These are phyloP conservation scores for Prietella phreatophila DNA, from an alignment of 2,113 vertebrate species.

Conservation along the genomic window DNA sequence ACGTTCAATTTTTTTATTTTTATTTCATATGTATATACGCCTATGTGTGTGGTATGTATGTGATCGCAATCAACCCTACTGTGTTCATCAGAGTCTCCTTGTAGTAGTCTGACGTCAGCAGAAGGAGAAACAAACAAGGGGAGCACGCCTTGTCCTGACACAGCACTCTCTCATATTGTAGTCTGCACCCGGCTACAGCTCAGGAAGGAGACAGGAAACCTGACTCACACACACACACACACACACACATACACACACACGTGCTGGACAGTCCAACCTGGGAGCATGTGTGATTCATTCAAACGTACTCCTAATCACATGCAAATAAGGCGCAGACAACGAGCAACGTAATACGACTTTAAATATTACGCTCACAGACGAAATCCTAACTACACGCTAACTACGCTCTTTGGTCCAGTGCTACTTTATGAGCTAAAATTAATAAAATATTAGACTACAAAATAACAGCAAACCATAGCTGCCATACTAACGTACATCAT, in stretches of 20 bases:
- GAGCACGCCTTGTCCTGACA: slow-evolving; percentile 54
- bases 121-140: slow-evolving; percentile 64
- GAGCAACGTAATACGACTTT: not conserved
- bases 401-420: not conserved
- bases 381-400: no score
- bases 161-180: slow-evolving; percentile 78
- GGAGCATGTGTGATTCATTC: slow-evolving; percentile 4
- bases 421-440: not conserved
- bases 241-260: slow-evolving; percentile 32
- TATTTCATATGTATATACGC: not conserved
- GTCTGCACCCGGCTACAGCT: slow-evolving; percentile 75
- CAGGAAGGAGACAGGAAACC: slow-evolving; percentile 97
- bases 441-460: not conserved
- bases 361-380: not conserved
- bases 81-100: slow-evolving; percentile 42
- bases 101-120: slow-evolving; percentile 61
- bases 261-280: not conserved
- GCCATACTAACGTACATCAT: no score
- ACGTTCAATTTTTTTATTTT: not conserved
- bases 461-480: not conserved
- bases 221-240: slow-evolving; percentile 73
- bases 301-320: not conserved
- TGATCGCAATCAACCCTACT: slow-evolving; percentile 42
- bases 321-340: not conserved
- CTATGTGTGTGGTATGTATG: slow-evolving; percentile 15